Base-by-base conservation (phyloP, 1,140 invertebrate genomes). In the Helicoverpa zea region DNA sequence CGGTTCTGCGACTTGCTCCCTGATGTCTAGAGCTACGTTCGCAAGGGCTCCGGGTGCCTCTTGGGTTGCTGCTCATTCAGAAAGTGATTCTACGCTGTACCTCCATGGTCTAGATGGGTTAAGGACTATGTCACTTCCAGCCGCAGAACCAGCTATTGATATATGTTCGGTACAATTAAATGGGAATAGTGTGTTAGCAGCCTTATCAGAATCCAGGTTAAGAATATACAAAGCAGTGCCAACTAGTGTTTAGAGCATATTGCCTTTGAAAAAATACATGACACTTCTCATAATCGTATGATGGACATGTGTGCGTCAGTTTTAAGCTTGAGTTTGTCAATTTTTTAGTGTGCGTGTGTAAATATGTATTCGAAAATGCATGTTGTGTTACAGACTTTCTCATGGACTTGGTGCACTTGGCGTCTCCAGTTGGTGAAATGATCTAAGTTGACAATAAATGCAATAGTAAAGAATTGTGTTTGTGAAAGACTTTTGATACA, bases 101-200 rank as follows among this genome's bases (percentile, higher is more conserved):
- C 86, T 98, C 1, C 98, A 98, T 96, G 97, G 97, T 86, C 89
- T 97, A 49, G 95, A 96, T 3, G 96, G 94, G 2, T 95, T 96
- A 0, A 94, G 96, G 74, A 94, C 96, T 10, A 89, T 96, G 54
- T 95, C 92, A 2, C 83, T 97, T 63, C 95, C 96, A 0, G 95
- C 96, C 2, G 94, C 95, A 14, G 97, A 97, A 73, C 95, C 96
- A 0, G 95, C 97, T 12, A 90, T 97, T 52, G 97, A 98, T 83
- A 95, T 97, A 2, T 96, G 96, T 84, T 94, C 96, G 0, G 94
- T 97, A 30, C 89, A 90, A 0, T 23, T 94, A 13, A 91, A 92
- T 30, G 95, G 96, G 23, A 92, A 95, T 66, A 94, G 95, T 2
- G 96, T 96, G 83, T 85, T 98, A 54, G 96, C 96, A 1, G 95